Base-by-base conservation (phyloP, 2,113 vertebrate genomes). In the Ceuthmochares aereus region DNA sequence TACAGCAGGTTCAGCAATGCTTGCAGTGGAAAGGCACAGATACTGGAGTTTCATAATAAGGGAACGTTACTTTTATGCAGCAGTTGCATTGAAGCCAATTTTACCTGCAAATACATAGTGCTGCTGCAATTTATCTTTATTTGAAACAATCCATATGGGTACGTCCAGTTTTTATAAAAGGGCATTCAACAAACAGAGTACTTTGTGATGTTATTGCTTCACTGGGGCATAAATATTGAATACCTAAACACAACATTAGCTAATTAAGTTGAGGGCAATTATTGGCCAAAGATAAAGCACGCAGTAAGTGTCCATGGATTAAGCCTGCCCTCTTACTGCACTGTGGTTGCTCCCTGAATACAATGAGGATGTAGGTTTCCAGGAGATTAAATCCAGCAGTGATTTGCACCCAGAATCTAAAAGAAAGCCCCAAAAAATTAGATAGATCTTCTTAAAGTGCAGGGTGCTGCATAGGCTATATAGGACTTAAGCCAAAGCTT, bases 241-340 rank as follows among this genome's bases (percentile, higher is more conserved):
- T 81, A 63, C 23, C 86, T 77, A 92, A 97, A 84, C 52, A 81
- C 73, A 81, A 27, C 60, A 70, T 90, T 72, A 81, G 73, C 64
- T 94, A 95, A 95, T 96, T 78, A 95, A 90, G 14, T 55, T 89
- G 73, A 45, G 56, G 73, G 60, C 89, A 69, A 84, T 93, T 84
- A 95, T 10, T 76, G 86, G 87, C 74, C 29, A 1, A 23, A 92
- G 89, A 82, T 72, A 66, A 92, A 82, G 76, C 55, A 72, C 73
- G 70, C 18, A n/a, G 40, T 42, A 62, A 74, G 79, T 34, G 86
- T 70, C 73, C 23, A 59, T 16, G 84, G 77, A 42, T 68, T 84
- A 89, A 90, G 81, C 69, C 80, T 95, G 80, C 77, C 94, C 77
- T 96, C 91, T 92, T 66, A 92, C 79, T 86, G 83, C 83, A 86